Evolutionary conservation across 2,888 invertebrate genomes (phyloP).

Genomic region (Pharmacophagus antenor): DNA sequence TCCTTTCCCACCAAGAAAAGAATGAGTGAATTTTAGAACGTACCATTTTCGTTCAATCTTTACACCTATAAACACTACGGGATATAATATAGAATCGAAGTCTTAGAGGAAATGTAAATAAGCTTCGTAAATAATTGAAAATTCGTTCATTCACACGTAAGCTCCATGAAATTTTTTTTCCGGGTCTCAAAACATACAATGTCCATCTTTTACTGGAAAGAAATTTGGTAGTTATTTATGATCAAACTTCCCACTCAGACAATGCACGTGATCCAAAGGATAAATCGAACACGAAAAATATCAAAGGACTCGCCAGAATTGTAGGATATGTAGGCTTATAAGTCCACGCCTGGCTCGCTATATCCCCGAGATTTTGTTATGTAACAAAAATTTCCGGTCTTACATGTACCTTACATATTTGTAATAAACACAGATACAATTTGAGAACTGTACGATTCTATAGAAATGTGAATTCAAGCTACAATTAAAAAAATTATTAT

Average conservation of each 20-base stretch:
- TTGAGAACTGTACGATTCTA: neutral
- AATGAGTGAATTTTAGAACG: neutral
- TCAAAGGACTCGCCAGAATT: conserved; percentile 2
- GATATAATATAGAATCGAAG: no score
- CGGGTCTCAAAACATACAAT: neutral
- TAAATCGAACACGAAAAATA: conserved; percentile 10
- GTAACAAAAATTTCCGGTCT: neutral
- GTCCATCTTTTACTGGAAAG: neutral
- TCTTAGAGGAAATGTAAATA: neutral
- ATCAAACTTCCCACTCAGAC: neutral
- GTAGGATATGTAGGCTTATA: neutral
- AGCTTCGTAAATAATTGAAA: neutral
- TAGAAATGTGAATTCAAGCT: neutral
- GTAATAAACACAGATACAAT: no score
- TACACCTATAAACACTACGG: neutral
- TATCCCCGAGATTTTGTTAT: conserved; percentile 5
- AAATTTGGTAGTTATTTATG: neutral
- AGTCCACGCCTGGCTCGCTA: neutral
- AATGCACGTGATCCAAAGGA: neutral
- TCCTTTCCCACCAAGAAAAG: neutral
- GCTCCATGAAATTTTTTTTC: neutral
- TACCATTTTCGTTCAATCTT: neutral
- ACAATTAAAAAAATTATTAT: no score
- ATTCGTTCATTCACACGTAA: neutral
- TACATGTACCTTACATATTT: no score